These are phyloP conservation scores for Sinelater perroti DNA, from an alignment of 2,888 invertebrate genomes.

Conservation along the genomic window DNA sequence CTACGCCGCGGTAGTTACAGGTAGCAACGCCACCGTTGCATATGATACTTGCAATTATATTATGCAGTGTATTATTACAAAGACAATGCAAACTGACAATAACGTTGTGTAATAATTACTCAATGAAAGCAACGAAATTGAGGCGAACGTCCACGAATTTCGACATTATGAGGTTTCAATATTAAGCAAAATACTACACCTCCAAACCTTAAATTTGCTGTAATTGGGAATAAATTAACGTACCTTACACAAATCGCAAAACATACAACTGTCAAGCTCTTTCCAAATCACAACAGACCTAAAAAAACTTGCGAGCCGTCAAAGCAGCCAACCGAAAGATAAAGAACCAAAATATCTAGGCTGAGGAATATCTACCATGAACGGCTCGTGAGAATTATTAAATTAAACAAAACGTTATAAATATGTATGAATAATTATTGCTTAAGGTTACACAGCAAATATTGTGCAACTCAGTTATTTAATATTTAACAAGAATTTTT, in stretches of 20 bases:
- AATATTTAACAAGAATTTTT: no score
- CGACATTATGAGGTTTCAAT: background rate
- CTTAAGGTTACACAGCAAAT: no score
- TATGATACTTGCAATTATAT: conserved; percentile 30
- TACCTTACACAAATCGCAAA: conserved; percentile 6
- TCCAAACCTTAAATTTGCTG: background rate
- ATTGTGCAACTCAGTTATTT: no score
- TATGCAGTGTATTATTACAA: conserved; percentile 22
- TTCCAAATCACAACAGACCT: conserved; percentile 17
- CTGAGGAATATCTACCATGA: no score
- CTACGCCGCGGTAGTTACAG: background rate
- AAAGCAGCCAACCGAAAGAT: no score
- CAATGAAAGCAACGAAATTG: background rate
- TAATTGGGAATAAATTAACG: background rate
- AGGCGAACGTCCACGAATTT: background rate
- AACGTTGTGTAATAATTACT: conserved; percentile 11
- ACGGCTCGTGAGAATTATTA: no score
- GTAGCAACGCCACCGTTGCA: background rate
- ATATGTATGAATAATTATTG: no score
- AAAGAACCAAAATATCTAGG: no score
- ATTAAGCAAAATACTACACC: background rate
- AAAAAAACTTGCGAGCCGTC: no score
- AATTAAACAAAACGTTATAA: no score
- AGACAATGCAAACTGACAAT: conserved; percentile 13
- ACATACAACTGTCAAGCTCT: conserved; percentile 16